Base-by-base conservation (phyloP, 2,888 invertebrate species). In the Saturnia pavonia region DNA sequence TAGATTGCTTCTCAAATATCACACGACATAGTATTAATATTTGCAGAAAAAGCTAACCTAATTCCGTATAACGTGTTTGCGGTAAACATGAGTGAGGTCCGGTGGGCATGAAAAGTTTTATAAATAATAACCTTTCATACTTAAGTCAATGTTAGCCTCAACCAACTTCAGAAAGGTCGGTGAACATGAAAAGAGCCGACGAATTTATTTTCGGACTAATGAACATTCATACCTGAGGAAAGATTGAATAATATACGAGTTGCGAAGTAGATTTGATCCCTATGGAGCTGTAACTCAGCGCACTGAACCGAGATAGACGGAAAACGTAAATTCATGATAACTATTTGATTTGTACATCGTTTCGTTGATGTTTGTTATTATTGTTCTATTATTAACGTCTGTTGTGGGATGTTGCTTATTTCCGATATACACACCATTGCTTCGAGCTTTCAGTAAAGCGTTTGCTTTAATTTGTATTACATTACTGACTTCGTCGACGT, bases 201-300 rank as follows among this genome's bases (percentile, higher is more conserved):
- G 76, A 84, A 88, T 87, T 88, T 90, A 88, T 89, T 87, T 87
- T 80, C 84, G 78, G 82, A 82, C 86, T 90, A 91, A 92, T 90
- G 89, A 91, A 90, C 88, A 90, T 88, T 88, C 87, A 88, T 90
- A 91, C 87, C 89, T 87, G 89, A 89, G 89, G 89, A 89, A 89
- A 88, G 85, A 79, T 82, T 91, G 88, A 91, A 92, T 92, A 88
- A 91, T 87, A 90, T 85, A 92, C 91, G 82, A 87, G 87, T 82
- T 81, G 78, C 83, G 77, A 85, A 89, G 90, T 87, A 86, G 86
- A 88, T 88, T 85, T 83, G 76, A 79, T 86, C 90, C 87, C 91
- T 27, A 57, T 75, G 85, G 90, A 76, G 85, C 79, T 75, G 81
- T 91, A 91, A 88, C 86, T 92, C 91, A 88, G 83, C 84, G 77